Base-by-base conservation (phyloP, 2,888 invertebrate genomes). In the Limnephilus marmoratus region DNA sequence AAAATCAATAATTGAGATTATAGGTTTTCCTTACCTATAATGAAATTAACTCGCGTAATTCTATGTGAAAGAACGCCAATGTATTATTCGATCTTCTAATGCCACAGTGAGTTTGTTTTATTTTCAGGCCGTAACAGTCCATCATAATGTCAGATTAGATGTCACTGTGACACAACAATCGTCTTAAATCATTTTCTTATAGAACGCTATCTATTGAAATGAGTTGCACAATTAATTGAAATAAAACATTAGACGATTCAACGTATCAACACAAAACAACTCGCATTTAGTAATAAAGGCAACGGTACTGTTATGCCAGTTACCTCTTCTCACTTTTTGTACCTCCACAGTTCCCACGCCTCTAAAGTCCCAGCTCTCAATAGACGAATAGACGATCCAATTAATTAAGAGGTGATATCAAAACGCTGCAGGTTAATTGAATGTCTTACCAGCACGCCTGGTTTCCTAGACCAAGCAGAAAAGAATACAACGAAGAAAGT, bases 251-350 rank as follows among this genome's bases (percentile, higher is more conserved):
- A 68, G 24, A 68, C 68, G 68, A 24, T 68, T 68, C 68, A 68
- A n/a, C 68, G 68, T 68, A 68, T 68, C 68, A 68, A 68, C 68
- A 68, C 68, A 83, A 83, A 83, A 83, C 83, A 34, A 18, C 13
- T 37, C 34, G 83, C 83, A 83, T 34, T 83, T 24, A 68, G 83
- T 37, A 83, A 83, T 68, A 24, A n/a, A 68, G 68, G 68, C 68
- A 68, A 68, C 34, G 68, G 68, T 24, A 83, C 83, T 37, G 83
- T 83, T 83, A 83, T 83, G 83, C 37, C 83, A 37, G 83, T 31
- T 18, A 34, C 68, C 24, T 68, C 68, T 68, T 68, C 68, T 68
- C 3, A 24, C n/a, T 24, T 24, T 68, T 68, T 68, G 68, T 68
- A 68, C n/a, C 68, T 68, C 68, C 24, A 24, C 24, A n/a, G 83